Base-by-base conservation (phyloP, 2,113 vertebrate genomes). In the Passer montanus region DNA sequence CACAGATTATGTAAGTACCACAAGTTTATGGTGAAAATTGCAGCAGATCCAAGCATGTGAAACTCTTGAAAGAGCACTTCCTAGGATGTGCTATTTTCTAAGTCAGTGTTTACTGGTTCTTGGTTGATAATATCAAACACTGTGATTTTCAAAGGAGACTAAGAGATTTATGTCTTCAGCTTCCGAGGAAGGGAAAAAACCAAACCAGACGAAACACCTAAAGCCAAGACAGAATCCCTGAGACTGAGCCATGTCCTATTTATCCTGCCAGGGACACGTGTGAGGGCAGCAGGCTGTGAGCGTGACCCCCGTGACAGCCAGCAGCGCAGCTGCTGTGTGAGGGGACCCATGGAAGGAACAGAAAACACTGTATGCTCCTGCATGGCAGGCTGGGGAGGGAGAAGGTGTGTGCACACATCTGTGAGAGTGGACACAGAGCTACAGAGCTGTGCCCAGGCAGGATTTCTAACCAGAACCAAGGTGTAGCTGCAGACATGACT, bases 351-450 rank as follows among this genome's bases (percentile, higher is more conserved):
- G 58, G 20, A 21, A 20, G 28, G 1, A 49, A 8, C 8, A 80
- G 43, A 15, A 15, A 64, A 50, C 15, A 0, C 8, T n/a, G 30
- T 23, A 4, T 46, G 6, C 26, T 59, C 27, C 12, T 24, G 35
- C 64, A 14, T 0, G 5, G 43, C 68, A 76, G 47, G 31, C 35
- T 20, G 69, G 35, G 31, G 20, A 59, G 31, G 37, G 9, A 4
- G 8, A 3, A 5, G 1, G 0, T 8, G 21, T 31, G n/a, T 60
- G 9, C 19, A 35, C 24, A 47, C 2, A 1, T 6, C 17, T 12
- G 11, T 39, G 80, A 59, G 27, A 0, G 0, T 2, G 3, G 7
- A 11, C 19, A 27, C 22, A 27, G 62, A 68, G 59, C 18, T 37
- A 8, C 6, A 28, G 39, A 74, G 33, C 31, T 67, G 19, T 11